Evolutionary conservation across 2,113 vertebrate genomes (phyloP).

Genomic region (Alethe diademata): DNA sequence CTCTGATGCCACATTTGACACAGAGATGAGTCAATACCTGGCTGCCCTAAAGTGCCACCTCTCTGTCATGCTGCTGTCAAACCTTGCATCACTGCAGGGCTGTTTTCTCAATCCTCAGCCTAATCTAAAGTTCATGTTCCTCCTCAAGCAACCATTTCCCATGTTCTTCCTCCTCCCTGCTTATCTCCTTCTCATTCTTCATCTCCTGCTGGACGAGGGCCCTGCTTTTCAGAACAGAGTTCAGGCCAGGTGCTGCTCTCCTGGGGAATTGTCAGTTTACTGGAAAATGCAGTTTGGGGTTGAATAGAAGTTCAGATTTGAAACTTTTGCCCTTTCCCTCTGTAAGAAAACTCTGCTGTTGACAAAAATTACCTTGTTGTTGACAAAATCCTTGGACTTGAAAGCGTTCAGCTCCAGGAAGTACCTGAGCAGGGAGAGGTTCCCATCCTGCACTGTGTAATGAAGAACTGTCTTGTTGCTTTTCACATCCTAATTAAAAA

Average conservation of each 20-base stretch:
- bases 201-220: neutral
- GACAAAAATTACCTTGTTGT: slow-evolving; percentile 30
- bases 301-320: neutral
- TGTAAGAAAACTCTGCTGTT: neutral
- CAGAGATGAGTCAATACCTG: neutral
- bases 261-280: neutral
- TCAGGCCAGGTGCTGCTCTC: neutral
- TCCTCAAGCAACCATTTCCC: neutral
- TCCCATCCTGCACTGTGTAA: slow-evolving; percentile 50
- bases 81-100: neutral
- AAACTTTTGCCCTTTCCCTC: neutral
- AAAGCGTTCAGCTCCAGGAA: slow-evolving; percentile 52
- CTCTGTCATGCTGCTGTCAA: neutral
- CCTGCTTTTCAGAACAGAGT: neutral
- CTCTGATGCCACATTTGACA: neutral
- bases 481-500: slow-evolving; percentile 50
- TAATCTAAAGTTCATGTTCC: neutral
- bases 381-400: slow-evolving; percentile 37
- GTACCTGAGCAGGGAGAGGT: slow-evolving; percentile 33
- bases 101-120: neutral
- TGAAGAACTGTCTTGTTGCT: slow-evolving; percentile 57
- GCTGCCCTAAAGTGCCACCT: neutral
- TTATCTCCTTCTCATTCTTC: neutral
- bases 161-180: neutral
- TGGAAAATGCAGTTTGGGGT: neutral